These are phyloP conservation scores for Brachionus paranguensis DNA, from an alignment of 1,140 invertebrate genomes.

Conservation along the genomic window DNA sequence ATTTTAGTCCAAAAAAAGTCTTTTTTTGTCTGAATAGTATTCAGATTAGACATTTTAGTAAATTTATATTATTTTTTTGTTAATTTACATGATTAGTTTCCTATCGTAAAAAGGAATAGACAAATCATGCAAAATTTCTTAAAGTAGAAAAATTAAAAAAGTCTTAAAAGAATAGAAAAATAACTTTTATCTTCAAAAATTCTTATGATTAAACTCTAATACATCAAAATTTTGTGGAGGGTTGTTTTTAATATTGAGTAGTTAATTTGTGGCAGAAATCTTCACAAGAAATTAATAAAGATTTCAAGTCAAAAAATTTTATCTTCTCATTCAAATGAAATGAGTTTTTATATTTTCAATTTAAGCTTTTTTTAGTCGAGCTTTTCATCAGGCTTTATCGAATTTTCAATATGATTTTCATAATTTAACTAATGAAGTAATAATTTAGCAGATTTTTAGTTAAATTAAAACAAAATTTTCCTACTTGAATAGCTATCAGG, in stretches of 20 bases:
- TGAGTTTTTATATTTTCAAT: neutral
- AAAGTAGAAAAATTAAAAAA: neutral
- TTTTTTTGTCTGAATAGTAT: no score
- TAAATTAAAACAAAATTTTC: neutral
- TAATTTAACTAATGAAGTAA: neutral
- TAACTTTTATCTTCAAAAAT: neutral
- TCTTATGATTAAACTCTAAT: neutral
- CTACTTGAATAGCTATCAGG: neutral
- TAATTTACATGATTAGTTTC: neutral
- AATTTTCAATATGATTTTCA: neutral
- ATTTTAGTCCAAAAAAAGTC: neutral
- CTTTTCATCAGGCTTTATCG: neutral
- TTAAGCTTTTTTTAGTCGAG: neutral
- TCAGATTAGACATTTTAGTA: neutral
- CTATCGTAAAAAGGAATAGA: neutral
- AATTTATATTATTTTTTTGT: neutral
- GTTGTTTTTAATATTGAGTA: neutral
- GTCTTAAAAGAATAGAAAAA: neutral
- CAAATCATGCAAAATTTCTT: neutral
- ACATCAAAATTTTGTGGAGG: neutral
- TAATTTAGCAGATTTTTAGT: neutral
- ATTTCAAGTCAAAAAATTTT: neutral
- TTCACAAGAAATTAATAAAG: neutral
- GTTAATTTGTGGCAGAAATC: neutral
- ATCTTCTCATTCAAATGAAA: neutral